Base-by-base conservation (phyloP, 2,113 vertebrate species). In the Caretta caretta region DNA sequence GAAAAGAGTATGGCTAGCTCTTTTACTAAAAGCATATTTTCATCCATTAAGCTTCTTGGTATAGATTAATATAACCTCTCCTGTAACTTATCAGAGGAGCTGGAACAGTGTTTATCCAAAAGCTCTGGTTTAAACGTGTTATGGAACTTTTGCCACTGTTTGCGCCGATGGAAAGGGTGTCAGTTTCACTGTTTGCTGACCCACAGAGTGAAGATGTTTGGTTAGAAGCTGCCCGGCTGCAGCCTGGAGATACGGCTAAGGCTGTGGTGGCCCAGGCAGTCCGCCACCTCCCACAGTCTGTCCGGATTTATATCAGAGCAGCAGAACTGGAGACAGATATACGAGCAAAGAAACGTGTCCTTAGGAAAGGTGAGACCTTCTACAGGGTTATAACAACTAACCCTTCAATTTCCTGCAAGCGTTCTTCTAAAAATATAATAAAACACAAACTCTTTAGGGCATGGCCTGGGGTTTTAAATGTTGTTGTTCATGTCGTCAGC, bases 231-330 rank as follows among this genome's bases (percentile, higher is more conserved):
- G 99, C 99, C 78, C 98, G 99, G 29, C 97, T 99, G 24, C 99
- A 99, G 96, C 99, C 99, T 4, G 99, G 99, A 19, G 99, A 99
- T 93, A 99, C 99, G 0, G 99, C 99, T 72, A 99, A 99, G 97
- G 99, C 99, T 0, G 99, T 99, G 27, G 99, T 99, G 81, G 99
- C 99, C 65, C 99, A 99, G 90, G 99, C 99, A 5, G 99, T 99
- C 29, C 99, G 99, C 22, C 99, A 99, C 97, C 98, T 99, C 56
- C 99, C 99, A 0, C 99, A 99, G 97, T 99, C 99, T 2, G 99
- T 99, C 51, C 99, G 99, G 53, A 99, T 99, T 96, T 99, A 99
- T 51, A 99, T 99, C 95, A 97, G 99, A 96, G 99, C 99, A 2
- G 99, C 99, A 3, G 99, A 99, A 97, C 98, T 99, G 94, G 99